These are phyloP conservation scores for Takifugu flavidus DNA, from an alignment of 2,113 vertebrate species.

Conservation along the genomic window DNA sequence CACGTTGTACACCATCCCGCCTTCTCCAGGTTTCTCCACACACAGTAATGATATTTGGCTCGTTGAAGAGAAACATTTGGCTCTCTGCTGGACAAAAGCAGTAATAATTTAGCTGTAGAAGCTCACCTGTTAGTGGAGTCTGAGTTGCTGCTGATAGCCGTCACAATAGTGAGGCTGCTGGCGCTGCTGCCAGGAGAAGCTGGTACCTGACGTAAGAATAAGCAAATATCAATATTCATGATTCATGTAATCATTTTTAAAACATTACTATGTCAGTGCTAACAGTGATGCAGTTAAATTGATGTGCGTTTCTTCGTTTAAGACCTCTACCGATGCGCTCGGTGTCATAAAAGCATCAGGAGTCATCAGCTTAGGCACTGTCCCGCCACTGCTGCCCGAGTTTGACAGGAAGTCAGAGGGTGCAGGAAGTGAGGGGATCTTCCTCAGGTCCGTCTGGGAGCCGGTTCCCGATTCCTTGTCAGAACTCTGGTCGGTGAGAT, in stretches of 20 bases:
- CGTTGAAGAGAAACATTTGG: too few species aligned
- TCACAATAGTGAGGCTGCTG: conserved; percentile 89
- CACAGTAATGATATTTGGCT: too few species aligned
- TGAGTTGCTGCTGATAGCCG: conserved; percentile 84
- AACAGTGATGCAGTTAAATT: too few species aligned
- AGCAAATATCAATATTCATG: too few species aligned
- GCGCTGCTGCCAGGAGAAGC: conserved; percentile 86
- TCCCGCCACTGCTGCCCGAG: conserved; percentile 57
- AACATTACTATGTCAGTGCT: too few species aligned
- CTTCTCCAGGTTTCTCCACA: too few species aligned
- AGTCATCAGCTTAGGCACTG: conserved; percentile 94
- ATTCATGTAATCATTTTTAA: too few species aligned
- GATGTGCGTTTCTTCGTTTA: too few species aligned
- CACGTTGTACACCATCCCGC: too few species aligned
- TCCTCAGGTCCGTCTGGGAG: conserved; percentile 85
- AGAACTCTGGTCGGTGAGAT: conserved; percentile 83
- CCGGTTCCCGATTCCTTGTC: conserved; percentile 81
- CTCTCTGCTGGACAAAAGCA: too few species aligned
- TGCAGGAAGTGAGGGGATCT: conserved; percentile 83
- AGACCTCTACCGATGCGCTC: conserved; percentile 80
- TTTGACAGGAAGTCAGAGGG: conserved; percentile 87
- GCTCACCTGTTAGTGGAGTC: conserved; percentile 83
- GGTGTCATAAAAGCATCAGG: conserved; percentile 98
- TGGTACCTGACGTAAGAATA: conserved; percentile 72
- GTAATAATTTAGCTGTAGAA: neutral